Base-by-base conservation (phyloP, 2,888 invertebrate species). In the Dusona sp. region DNA sequence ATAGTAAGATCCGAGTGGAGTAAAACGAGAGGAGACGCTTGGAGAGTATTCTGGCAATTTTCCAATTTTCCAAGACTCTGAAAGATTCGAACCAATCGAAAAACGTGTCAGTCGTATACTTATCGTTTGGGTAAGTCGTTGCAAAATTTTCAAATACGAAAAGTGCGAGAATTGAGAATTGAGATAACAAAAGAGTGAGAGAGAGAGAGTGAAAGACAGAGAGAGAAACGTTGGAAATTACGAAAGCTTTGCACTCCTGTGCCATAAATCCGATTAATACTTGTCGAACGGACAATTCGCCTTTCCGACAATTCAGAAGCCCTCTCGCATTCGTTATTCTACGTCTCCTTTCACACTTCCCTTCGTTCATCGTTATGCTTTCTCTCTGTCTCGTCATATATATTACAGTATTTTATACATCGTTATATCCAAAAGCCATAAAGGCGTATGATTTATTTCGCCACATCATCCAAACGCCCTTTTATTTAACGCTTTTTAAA, bases 251-350 rank as follows among this genome's bases (percentile, higher is more conserved):
- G 65, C 64, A 64, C 51, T 79, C 72, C 65, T 81, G 77, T 74
- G 72, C 87, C 61, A 88, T 86, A 89, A 88, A 89, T 87, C 87
- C 88, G 86, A 89, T 89, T 89, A 89, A 89, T 89, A 88, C 77
- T 89, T 79, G 89, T 89, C 87, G 87, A 74, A 84, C 75, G 79
- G 79, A 80, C 78, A 83, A 85, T 87, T 87, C 87, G 87, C 67
- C 81, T 75, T 83, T 78, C 57, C 85, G 79, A 87, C 83, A 45
- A 77, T 81, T 80, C 64, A 68, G 57, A 42, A 48, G 48, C 22
- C n/a, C 25, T 45, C 79, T 67, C 48, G 51, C 83, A 68, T 84
- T 86, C 80, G 73, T 86, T 80, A 68, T 81, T 42, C 51, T 33
- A 25, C 33, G 36, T 73, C 22, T 77, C 80, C 57, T 74, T 79